A percentile compares a stretch with the other conserved stretches of the same genome.
Conservation (phyloP, 2,113 vertebrate species). For the Chionodraco myersi region DNA sequence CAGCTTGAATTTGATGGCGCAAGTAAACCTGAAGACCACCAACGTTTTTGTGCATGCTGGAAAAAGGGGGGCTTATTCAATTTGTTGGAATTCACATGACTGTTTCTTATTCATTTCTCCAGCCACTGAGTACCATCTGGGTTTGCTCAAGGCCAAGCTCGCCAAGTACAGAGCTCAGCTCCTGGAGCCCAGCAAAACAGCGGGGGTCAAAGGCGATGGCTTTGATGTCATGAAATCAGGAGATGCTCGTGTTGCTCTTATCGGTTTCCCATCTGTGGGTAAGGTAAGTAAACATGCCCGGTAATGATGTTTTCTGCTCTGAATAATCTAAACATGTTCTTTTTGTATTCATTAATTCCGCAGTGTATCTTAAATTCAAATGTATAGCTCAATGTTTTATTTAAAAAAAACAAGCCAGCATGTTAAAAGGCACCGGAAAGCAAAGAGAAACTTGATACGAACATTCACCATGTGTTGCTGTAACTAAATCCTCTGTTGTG, state of each 20-base stretch:
- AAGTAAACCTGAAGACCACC: too few species aligned
- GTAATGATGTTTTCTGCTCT: neutral
- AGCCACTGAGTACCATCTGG: conserved; percentile 98
- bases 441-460: neutral
- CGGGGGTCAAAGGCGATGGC: conserved; percentile 94
- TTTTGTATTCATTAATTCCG: neutral
- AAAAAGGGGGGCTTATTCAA: too few species aligned
- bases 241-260: conserved; percentile 96
- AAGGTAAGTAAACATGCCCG: conserved; percentile 87
- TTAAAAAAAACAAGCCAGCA: neutral
- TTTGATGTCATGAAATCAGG: conserved; percentile 99
- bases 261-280: conserved; percentile 98
- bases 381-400: neutral
- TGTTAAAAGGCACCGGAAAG: neutral
- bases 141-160: conserved; percentile 96
- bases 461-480: neutral
- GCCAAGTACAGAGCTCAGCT: conserved; percentile 97
- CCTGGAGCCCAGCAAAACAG: conserved; percentile 93
- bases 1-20: too few species aligned
- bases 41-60: too few species aligned
- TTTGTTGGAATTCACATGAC: too few species aligned
- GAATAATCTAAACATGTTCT: neutral
- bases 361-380: neutral
- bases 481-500: neutral
- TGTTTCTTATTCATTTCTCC: conserved; percentile 21